phyloP scores from a whole-genome alignment of 2,888 invertebrate species.

The Nephrotoma flavescens region DNA sequence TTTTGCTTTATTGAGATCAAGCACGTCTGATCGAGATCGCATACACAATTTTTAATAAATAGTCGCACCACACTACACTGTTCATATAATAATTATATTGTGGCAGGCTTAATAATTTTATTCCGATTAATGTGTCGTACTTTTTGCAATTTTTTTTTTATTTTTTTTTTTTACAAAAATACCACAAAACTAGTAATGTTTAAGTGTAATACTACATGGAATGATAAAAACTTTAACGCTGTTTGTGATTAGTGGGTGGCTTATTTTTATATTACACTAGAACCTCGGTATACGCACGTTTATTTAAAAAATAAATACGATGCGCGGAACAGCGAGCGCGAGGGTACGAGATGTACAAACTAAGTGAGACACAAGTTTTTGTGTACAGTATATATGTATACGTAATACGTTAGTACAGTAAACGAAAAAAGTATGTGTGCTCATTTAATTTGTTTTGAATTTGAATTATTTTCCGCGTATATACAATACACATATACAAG shows the following conservation, averaged over 20 bases:
- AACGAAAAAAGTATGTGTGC: too few species aligned
- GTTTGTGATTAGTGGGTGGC: not conserved
- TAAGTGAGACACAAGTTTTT: too few species aligned
- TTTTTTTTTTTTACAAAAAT: not conserved
- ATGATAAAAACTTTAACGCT: not conserved
- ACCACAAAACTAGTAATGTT: not conserved
- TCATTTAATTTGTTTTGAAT: too few species aligned
- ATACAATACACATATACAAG: too few species aligned
- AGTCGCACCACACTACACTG: not conserved
- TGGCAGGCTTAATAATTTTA: not conserved
- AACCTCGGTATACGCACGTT: not conserved
- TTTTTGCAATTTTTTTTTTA: not conserved
- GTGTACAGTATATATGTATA: too few species aligned
- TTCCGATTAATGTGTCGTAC: not conserved
- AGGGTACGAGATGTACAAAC: too few species aligned
- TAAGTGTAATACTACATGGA: not conserved
- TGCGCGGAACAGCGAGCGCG: not conserved
- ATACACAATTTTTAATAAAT: not conserved
- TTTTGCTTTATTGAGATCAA: not conserved
- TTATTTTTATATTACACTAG: not conserved
- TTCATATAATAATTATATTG: not conserved
- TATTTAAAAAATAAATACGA: not conserved
- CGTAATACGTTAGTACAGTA: too few species aligned
- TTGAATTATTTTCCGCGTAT: too few species aligned
- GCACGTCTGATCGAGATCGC: not conserved